Base-by-base conservation (phyloP, 2,113 vertebrate genomes). In the Anthoscopus minutus region DNA sequence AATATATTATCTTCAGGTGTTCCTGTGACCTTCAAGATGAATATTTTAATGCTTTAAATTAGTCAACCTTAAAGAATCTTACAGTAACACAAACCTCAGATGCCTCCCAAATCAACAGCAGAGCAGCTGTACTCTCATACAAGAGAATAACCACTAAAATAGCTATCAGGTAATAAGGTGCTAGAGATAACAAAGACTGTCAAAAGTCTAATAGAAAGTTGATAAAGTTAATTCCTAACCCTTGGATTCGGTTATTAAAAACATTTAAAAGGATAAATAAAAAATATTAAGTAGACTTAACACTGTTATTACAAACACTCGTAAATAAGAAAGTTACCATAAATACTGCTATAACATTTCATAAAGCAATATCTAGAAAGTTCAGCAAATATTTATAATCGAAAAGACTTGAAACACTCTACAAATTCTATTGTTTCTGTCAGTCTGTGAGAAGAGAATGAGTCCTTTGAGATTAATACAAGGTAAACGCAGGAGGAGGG, bases 401-500 rank as follows among this genome's bases (percentile, higher is more conserved):
- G 44, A 89, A 67, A 66, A 12, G 11, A 56, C 70, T 64, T 65
- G 3, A 57, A 92, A 76, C 72, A 15, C 9, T 80, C 15, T 81
- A 51, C 20, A 81, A 92, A 94, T 91, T 88, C 54, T 47, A 57
- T 61, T 74, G 37, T 51, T 93, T 96, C 67, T 87, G 21, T 76
- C 93, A 92, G 51, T 35, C 66, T 90, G 58, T 83, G 31, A 66
- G 83, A 94, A 77, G 45, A 74, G 95, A 96, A 94, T 11, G 5
- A 96, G 82, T 35, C 76, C 73, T 93, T 73, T 82, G 87, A 96
- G 86, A 79, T 60, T 83, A 88, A 73, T 61, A 74, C 24, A 89
- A 94, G 94, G 73, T 82, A 83, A 94, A 67, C 7, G 16, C 11
- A 54, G 48, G 15, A 35, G 35, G 13, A 88, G 74, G 17, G 23